These are phyloP conservation scores for Polydrusus tereticollis DNA, from an alignment of 2,888 invertebrate species.

Conservation along the genomic window DNA sequence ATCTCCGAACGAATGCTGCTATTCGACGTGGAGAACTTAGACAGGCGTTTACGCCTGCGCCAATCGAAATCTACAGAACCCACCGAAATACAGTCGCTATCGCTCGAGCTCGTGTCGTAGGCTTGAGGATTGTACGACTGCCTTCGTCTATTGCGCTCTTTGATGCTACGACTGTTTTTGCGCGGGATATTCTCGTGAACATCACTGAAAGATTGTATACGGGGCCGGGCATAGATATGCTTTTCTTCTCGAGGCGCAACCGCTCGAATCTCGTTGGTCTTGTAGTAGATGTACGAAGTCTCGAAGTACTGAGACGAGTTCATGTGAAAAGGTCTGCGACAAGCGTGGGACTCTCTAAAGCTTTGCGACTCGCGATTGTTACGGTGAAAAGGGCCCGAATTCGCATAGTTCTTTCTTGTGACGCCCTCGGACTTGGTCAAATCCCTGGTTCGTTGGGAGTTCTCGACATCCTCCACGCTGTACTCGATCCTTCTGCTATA, in stretches of 20 bases:
- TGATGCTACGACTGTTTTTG: constrained; percentile 67
- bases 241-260: constrained; percentile 33
- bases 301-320: constrained; percentile 58
- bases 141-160: constrained; percentile 70
- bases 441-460: constrained; percentile 60
- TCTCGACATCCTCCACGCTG: constrained; percentile 51
- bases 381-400: constrained; percentile 52
- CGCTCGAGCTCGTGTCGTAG: constrained; percentile 70
- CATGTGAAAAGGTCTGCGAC: constrained; percentile 48
- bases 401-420: constrained; percentile 63
- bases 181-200: constrained; percentile 61
- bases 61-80: constrained; percentile 67
- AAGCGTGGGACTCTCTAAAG: constrained; percentile 35
- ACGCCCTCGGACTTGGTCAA: constrained; percentile 67
- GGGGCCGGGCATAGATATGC: constrained; percentile 54
- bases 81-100: constrained; percentile 67
- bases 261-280: constrained; percentile 53
- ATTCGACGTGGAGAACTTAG: constrained; percentile 64
- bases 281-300: constrained; percentile 61
- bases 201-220: constrained; percentile 59
- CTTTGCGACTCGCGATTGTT: constrained; percentile 46
- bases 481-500: constrained; percentile 44
- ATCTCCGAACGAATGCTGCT: constrained; percentile 66
- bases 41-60: constrained; percentile 63
- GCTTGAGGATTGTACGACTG: constrained; percentile 73